phyloP scores from a whole-genome alignment of 1,140 invertebrate genomes.

The Brachionus koreanus region DNA sequence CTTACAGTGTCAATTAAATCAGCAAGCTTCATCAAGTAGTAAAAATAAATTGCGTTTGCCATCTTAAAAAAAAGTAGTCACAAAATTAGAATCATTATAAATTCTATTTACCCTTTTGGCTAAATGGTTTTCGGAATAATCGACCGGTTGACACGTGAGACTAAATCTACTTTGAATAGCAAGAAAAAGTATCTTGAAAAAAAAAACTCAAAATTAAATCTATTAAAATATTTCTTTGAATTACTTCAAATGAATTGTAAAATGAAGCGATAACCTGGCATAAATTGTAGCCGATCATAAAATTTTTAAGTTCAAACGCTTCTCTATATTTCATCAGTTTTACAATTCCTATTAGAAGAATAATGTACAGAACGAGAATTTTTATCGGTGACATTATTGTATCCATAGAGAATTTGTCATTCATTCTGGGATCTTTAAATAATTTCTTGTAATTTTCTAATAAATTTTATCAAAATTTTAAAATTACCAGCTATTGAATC shows the following conservation, averaged over 20 bases:
- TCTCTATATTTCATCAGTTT: conserved; percentile 7
- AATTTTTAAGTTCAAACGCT: conserved; percentile 8
- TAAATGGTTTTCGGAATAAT: neutral
- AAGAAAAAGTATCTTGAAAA: neutral
- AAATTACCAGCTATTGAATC: neutral
- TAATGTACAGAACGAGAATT: neutral
- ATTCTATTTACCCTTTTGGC: conserved; percentile 31
- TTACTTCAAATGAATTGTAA: conserved; percentile 36
- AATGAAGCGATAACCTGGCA: neutral
- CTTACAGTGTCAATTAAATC: conserved; percentile 47
- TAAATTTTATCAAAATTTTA: too few species aligned
- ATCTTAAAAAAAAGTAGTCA: conserved; percentile 32
- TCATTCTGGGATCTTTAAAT: neutral
- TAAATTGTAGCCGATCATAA: conserved; percentile 40
- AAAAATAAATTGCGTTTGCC: conserved; percentile 47
- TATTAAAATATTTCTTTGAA: neutral
- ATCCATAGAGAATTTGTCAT: neutral
- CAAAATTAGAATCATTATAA: too few species aligned
- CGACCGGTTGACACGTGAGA: conserved; percentile 32
- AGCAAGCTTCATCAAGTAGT: conserved; percentile 48
- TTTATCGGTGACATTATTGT: neutral
- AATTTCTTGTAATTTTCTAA: too few species aligned
- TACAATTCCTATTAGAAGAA: neutral
- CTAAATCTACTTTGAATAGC: conserved; percentile 1
- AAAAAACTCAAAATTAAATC: neutral